A percentile compares a stretch with the other conserved stretches of the same genome.
phyloP scores from a whole-genome alignment of 2,797 vertebrate genomes.

The Pampus argenteus region DNA sequence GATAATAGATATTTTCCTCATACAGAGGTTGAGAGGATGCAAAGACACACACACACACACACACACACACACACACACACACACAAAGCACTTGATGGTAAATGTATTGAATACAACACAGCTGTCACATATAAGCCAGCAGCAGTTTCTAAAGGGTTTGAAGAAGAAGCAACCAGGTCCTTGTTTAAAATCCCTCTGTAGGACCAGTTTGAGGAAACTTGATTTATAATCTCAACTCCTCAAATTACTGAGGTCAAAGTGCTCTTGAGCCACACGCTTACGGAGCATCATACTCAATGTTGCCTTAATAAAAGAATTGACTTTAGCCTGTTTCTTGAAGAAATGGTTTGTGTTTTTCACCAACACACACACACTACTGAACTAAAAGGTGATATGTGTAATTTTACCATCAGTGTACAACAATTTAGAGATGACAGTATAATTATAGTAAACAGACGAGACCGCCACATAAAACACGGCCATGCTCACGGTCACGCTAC shows the following conservation, averaged over 20 bases:
- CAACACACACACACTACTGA: neutral
- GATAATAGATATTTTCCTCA: slow-evolving; percentile 25
- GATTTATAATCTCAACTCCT: neutral
- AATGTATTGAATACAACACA: neutral
- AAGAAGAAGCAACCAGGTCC: neutral
- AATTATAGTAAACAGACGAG: slow-evolving; percentile 41
- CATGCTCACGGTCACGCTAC: neutral
- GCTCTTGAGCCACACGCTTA: slow-evolving; percentile 7
- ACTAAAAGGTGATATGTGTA: slow-evolving; percentile 18
- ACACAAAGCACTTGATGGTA: neutral
- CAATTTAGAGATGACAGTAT: slow-evolving; percentile 35
- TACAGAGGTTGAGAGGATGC: slow-evolving; percentile 9
- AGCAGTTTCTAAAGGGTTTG: neutral
- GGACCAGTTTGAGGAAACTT: neutral
- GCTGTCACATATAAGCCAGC: neutral
- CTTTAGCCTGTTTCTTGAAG: neutral
- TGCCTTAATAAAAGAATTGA: neutral
- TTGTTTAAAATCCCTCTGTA: neutral
- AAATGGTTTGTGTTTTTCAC: slow-evolving; percentile 38
- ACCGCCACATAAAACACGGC: neutral
- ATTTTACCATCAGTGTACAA: slow-evolving; percentile 29
- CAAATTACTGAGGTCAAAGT: neutral
- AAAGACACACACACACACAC: neutral
- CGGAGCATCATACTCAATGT: neutral
- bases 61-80: neutral